A percentile compares a stretch with the other conserved stretches of the same genome.
phyloP scores from a whole-genome alignment of 2,888 invertebrate species.

The Arenicola marina region DNA sequence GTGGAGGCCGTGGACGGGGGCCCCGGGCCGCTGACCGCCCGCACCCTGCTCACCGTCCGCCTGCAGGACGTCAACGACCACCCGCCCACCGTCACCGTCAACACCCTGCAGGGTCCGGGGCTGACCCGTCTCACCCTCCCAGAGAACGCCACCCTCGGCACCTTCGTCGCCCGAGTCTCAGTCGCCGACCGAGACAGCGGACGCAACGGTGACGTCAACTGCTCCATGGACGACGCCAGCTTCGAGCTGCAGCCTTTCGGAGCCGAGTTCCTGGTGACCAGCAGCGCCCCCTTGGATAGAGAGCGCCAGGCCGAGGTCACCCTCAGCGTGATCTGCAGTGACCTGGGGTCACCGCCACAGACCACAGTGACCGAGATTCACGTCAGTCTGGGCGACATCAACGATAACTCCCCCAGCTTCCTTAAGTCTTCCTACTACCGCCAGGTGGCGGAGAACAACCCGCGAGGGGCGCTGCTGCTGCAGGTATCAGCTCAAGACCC shows the following conservation, averaged over 20 bases:
- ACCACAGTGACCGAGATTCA: conserved; percentile 59
- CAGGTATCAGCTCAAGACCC: conserved; percentile 76
- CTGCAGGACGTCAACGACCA: conserved; percentile 8
- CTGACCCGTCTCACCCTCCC: neutral
- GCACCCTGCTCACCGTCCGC: neutral
- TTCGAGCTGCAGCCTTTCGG: conserved; percentile 5
- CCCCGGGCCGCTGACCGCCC: neutral
- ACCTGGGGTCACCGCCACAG: conserved; percentile 18
- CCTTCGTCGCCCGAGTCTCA: neutral
- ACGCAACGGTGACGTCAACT: neutral
- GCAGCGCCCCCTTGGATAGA: conserved; percentile 83
- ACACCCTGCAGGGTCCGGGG: neutral
- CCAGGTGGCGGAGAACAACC: conserved; percentile 76
- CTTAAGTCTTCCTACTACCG: conserved; percentile 64
- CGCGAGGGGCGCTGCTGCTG: conserved; percentile 75
- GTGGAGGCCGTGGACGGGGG: conserved; percentile 10
- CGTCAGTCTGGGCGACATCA: neutral
- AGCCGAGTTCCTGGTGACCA: conserved; percentile 65
- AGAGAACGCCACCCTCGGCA: neutral
- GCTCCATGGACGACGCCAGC: neutral
- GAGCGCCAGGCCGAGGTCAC: conserved; percentile 92
- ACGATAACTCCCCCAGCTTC: conserved; percentile 1
- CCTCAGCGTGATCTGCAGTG: conserved; percentile 70
- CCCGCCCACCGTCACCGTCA: neutral
- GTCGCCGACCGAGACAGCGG: neutral